phyloP scores from a whole-genome alignment of 2,113 vertebrate species.

The Otis tarda region DNA sequence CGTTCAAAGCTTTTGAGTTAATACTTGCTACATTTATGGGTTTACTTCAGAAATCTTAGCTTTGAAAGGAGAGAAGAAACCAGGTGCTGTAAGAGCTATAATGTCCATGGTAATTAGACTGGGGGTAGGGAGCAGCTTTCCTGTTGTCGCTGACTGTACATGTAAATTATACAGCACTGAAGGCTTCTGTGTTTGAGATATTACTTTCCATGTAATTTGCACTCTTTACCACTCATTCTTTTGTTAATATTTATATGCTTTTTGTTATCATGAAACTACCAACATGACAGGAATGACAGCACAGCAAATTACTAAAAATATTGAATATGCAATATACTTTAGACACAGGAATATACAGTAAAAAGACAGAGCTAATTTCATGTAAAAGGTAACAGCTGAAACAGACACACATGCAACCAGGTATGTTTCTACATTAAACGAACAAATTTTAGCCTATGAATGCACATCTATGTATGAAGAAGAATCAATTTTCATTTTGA shows the following conservation, averaged over 20 bases:
- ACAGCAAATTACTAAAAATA: neutral
- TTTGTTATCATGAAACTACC: neutral
- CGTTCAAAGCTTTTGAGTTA: neutral
- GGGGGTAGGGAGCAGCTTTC: neutral
- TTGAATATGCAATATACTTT: neutral
- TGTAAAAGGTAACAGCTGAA: neutral
- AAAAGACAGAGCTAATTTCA: neutral
- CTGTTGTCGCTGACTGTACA: neutral
- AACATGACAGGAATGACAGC: neutral
- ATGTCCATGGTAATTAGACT: neutral
- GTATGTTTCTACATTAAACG: neutral
- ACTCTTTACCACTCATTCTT: neutral
- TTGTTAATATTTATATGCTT: neutral
- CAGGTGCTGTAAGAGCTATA: conserved; percentile 22
- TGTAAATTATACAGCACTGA: neutral
- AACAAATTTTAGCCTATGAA: neutral
- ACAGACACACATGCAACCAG: neutral
- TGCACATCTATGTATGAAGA: neutral
- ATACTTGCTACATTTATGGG: conserved; percentile 14
- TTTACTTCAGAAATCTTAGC: neutral
- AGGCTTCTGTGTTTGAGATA: neutral
- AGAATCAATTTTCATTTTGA: neutral
- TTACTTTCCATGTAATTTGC: neutral
- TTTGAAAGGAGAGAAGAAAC: neutral
- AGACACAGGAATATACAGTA: neutral